phyloP scores from a whole-genome alignment of 2,797 vertebrate genomes.

The Thamnophis elegans region DNA sequence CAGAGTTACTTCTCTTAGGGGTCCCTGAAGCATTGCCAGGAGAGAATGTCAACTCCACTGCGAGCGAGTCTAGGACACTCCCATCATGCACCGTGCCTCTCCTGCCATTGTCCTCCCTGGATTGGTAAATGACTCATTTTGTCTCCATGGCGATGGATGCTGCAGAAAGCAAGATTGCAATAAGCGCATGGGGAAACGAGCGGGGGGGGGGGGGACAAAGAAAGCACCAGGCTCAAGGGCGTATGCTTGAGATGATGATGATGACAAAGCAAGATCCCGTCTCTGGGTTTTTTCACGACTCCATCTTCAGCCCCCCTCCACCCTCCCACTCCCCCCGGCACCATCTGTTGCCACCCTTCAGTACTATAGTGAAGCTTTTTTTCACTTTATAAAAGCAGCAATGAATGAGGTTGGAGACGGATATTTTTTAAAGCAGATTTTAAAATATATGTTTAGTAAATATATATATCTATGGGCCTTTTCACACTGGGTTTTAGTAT shows the following conservation, averaged over 20 bases:
- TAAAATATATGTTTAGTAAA: neutral
- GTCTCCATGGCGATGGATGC: constrained; percentile 24
- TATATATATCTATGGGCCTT: neutral
- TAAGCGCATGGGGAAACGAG: neutral
- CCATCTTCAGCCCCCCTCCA: neutral
- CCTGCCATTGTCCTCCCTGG: neutral
- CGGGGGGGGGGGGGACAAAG: neutral
- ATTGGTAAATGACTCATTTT: constrained; percentile 26
- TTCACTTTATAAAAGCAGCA: neutral
- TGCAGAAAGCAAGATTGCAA: constrained; percentile 15
- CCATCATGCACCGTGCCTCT: constrained; percentile 10
- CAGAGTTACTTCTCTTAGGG: neutral
- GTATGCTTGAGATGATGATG: neutral
- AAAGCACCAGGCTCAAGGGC: neutral
- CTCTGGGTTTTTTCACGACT: neutral
- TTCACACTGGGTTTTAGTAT: neutral
- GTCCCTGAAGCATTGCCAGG: neutral
- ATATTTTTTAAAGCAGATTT: neutral
- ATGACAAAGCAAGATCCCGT: neutral
- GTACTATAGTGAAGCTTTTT: neutral
- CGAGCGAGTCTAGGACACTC: neutral
- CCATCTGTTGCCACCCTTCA: neutral
- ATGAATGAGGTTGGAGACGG: neutral
- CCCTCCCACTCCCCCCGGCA: too few relatives aligned
- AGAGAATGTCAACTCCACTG: neutral